Evolutionary conservation across 2,797 vertebrate species (phyloP), one percentile per base, ranked within the genome.

Genomic region (Diplodus puntazzo): DNA sequence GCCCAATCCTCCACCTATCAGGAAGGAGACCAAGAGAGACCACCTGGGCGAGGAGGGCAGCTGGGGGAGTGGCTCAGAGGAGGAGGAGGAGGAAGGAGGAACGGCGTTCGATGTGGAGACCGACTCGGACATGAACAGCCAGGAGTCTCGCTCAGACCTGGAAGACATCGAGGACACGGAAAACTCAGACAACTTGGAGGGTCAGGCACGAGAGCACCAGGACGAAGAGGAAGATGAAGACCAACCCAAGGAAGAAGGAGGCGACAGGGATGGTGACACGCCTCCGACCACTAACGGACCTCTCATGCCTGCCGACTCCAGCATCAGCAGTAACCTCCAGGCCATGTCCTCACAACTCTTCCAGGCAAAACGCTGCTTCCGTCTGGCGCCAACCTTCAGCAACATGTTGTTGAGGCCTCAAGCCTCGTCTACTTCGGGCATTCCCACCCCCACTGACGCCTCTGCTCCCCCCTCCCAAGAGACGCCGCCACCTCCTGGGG

Each of bases 61-160:
- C 84, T 99, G 97, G 0, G 97, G 95, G 13, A 98, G 96, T 0
- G 97, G 95, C 55, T 98, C 97, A 0, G 97, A 98, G 76, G 92
- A 97, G 90, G 93, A 98, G 64, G 94, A 97, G 46, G 94, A 97
- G 73, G 97, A 98, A 67, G 97, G 95, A 0, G 97, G 97, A 46
- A 96, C 98, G 0, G 98, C 98, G 2, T 99, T 99, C 2, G 98
- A 99, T 17, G 95, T 98, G 0, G 98, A 99, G 91, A 98, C 97
- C 0, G 98, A 99, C 89, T 99, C 98, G 0, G 98, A 99, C 88
- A 99, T 99, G 98, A 99, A 99, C 92, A 99, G 98, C 92, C 98
- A 99, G 81, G 98, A 99, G 83, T 99, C 98, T 0, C 97, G 98
- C 1, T 99, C 98, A 0, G 98, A 99, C 86, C 84, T 99, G 75